phyloP scores from a whole-genome alignment of 2,113 vertebrate genomes.

The Eublepharis macularius region DNA sequence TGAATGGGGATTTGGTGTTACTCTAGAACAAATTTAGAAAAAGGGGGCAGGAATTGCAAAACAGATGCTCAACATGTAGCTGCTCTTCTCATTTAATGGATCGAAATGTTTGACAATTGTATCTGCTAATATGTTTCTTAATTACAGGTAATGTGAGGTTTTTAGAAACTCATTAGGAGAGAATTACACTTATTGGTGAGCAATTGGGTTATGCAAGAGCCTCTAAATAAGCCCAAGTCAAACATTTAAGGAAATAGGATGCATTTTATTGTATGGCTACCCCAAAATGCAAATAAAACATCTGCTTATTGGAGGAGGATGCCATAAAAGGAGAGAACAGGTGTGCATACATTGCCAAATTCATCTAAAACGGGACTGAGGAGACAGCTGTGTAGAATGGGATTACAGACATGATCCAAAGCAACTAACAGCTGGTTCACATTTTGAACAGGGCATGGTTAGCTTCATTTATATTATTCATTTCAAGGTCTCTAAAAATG shows the following conservation, averaged over 20 bases:
- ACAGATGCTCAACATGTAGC: constrained; percentile 11
- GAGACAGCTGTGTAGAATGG: background rate
- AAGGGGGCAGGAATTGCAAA: constrained; percentile 17
- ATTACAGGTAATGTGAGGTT: constrained; percentile 39
- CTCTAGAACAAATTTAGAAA: background rate
- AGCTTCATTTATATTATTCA: background rate
- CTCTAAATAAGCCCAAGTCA: constrained; percentile 23
- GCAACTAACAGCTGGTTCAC: background rate
- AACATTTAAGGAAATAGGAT: background rate
- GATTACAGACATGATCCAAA: background rate
- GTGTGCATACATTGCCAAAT: background rate
- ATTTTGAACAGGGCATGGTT: background rate
- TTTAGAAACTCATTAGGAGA: constrained; percentile 43
- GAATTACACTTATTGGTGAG: constrained; percentile 8
- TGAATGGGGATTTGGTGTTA: background rate
- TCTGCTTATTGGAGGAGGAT: background rate
- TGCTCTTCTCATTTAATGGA: constrained; percentile 32
- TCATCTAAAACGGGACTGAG: background rate
- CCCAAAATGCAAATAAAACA: constrained; percentile 9
- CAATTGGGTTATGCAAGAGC: constrained; percentile 13
- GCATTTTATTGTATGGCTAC: background rate
- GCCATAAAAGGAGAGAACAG: background rate
- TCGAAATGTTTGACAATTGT: constrained; percentile 7
- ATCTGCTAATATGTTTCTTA: constrained; percentile 41
- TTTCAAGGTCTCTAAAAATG: background rate